Evolutionary conservation across 1,140 invertebrate genomes (phyloP).

Genomic region (Helicorthomorpha holstii): DNA sequence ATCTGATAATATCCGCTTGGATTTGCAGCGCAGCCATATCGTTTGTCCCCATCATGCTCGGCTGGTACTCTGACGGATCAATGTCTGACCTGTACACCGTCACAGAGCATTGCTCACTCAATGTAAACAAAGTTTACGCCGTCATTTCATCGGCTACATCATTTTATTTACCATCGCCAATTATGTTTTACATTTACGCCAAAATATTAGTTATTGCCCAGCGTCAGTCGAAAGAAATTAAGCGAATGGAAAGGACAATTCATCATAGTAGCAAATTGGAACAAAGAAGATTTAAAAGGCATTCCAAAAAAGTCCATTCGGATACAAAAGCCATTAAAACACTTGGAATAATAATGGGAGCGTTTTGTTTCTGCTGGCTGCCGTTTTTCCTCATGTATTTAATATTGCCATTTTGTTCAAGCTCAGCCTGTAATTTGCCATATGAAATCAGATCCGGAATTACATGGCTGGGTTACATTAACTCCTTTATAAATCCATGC

Average conservation of each 20-base stretch:
- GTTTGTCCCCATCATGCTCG: conserved; percentile 68
- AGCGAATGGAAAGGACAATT: conserved; percentile 16
- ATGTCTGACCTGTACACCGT: conserved; percentile 32
- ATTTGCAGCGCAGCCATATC: conserved; percentile 72
- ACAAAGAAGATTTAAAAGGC: conserved; percentile 14
- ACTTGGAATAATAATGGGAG: conserved; percentile 90
- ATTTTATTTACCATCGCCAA: conserved; percentile 71
- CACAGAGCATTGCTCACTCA: conserved; percentile 53
- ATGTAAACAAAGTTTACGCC: conserved; percentile 69
- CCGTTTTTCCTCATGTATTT: conserved; percentile 63
- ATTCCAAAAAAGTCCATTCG: conserved; percentile 16
- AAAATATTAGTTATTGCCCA: conserved; percentile 50
- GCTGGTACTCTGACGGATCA: conserved; percentile 51
- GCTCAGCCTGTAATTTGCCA: conserved; percentile 18
- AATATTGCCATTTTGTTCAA: conserved; percentile 24
- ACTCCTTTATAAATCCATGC: conserved; percentile 29
- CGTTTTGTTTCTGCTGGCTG: conserved; percentile 91
- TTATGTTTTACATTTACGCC: conserved; percentile 79
- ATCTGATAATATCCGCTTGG: conserved; percentile 77
- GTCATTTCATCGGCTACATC: conserved; percentile 52
- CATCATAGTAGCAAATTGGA: conserved; percentile 15
- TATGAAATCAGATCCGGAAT: conserved; percentile 18
- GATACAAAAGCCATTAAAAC: conserved; percentile 75
- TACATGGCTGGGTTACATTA: conserved; percentile 31
- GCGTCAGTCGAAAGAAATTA: conserved; percentile 18